Evolutionary conservation across 2,797 vertebrate species (phyloP).

Genomic region (Euthynnus affinis): DNA sequence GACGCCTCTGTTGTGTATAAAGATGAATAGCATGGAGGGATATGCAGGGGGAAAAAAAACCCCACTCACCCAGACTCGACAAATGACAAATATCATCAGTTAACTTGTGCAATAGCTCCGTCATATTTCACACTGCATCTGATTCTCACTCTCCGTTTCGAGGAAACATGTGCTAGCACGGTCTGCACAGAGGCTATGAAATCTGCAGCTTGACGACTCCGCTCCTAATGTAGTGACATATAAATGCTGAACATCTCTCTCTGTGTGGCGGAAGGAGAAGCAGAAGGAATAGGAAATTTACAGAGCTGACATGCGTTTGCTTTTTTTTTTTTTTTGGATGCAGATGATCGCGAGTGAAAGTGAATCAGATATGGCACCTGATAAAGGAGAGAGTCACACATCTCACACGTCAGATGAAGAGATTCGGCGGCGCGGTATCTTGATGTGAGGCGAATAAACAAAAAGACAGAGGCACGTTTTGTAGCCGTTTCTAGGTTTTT

Average conservation of each 20-base stretch:
- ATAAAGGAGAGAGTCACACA: too few relatives aligned
- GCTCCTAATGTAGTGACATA: neutral
- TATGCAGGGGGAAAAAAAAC: too few relatives aligned
- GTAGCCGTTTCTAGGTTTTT: neutral
- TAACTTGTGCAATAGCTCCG: neutral
- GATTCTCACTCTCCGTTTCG: too few relatives aligned
- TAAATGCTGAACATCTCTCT: too few relatives aligned
- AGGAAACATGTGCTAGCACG: too few relatives aligned
- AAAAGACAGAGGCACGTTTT: neutral
- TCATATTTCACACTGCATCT: neutral
- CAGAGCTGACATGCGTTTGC: neutral
- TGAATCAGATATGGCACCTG: too few relatives aligned
- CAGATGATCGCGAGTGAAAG: too few relatives aligned
- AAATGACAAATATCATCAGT: neutral
- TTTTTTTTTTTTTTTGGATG: too few relatives aligned
- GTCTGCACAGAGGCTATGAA: too few relatives aligned
- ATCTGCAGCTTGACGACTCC: neutral
- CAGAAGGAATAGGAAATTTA: neutral
- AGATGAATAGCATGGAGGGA: neutral
- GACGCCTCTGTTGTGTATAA: too few relatives aligned
- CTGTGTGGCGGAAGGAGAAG: neutral
- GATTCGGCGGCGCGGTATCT: conserved; percentile 6
- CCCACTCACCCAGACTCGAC: conserved; percentile 27
- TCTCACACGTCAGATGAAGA: conserved; percentile 8
- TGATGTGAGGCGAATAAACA: conserved; percentile 8